Evolutionary conservation across 2,113 vertebrate genomes (phyloP).

Genomic region (Hydrochoerus hydrochaeris): DNA sequence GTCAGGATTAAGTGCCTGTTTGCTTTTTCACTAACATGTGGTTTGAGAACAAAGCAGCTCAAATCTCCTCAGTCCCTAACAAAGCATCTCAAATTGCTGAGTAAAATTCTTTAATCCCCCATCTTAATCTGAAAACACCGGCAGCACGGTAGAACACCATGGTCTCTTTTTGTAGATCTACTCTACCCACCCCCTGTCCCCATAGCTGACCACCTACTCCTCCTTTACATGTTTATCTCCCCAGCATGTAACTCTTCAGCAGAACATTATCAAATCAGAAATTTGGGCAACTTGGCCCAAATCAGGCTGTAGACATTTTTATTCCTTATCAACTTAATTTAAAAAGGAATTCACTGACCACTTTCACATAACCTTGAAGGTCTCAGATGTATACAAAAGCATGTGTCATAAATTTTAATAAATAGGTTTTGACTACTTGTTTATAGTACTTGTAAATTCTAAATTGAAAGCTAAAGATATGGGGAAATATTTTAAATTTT

Average conservation of each 20-base stretch:
- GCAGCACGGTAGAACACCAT: constrained; percentile 73
- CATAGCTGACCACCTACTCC: constrained; percentile 45
- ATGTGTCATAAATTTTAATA: neutral
- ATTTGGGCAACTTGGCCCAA: constrained; percentile 66
- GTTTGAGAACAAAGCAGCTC: constrained; percentile 92
- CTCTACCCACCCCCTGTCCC: neutral
- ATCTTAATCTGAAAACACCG: constrained; percentile 90
- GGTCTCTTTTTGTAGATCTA: constrained; percentile 74
- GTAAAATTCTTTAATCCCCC: constrained; percentile 91
- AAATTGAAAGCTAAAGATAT: constrained; percentile 6
- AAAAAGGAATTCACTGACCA: neutral
- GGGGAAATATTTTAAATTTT: neutral
- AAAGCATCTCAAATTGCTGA: constrained; percentile 92
- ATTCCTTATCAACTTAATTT: constrained; percentile 60
- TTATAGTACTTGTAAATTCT: constrained; percentile 48
- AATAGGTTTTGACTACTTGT: constrained; percentile 11
- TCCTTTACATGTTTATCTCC: constrained; percentile 47
- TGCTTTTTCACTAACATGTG: constrained; percentile 90
- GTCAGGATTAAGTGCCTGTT: constrained; percentile 95
- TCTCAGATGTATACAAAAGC: neutral
- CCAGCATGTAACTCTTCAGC: constrained; percentile 56
- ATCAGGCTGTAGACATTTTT: constrained; percentile 46
- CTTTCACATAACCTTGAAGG: constrained; percentile 43
- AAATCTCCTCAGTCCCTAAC: constrained; percentile 89
- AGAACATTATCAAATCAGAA: constrained; percentile 69